Evolutionary conservation across 2,888 invertebrate genomes (phyloP).

Genomic region (Apamea monoglypha): DNA sequence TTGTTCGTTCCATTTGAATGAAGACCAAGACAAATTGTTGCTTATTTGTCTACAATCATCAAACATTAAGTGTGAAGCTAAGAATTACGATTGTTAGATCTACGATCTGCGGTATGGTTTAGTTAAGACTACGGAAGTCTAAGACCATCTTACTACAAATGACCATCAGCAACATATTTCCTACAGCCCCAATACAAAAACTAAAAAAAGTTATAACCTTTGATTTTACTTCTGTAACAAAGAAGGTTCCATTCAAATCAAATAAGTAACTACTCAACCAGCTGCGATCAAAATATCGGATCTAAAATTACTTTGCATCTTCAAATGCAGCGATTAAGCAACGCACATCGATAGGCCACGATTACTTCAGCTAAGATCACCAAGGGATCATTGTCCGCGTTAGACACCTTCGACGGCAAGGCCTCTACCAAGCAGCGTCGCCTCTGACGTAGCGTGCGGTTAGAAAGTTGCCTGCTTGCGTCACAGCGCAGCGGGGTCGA

Average conservation of each 20-base stretch:
- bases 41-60: background rate
- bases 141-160: slow-evolving; percentile 28
- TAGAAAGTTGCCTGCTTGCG: slow-evolving; percentile 89
- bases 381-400: slow-evolving; percentile 71
- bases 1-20: slow-evolving; percentile 6
- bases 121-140: slow-evolving; percentile 15
- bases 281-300: slow-evolving; percentile 3
- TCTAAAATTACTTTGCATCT: slow-evolving; percentile 17
- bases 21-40: slow-evolving; percentile 2
- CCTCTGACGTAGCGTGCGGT: slow-evolving; percentile 84
- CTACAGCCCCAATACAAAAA: slow-evolving; percentile 2
- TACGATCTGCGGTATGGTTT: background rate
- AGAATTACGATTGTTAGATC: slow-evolving; percentile 8
- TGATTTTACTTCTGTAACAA: background rate
- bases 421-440: slow-evolving; percentile 82
- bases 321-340: slow-evolving; percentile 57
- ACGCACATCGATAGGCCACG: slow-evolving; percentile 51
- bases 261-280: slow-evolving; percentile 2
- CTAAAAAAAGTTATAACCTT: background rate
- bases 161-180: slow-evolving; percentile 16
- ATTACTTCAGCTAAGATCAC: slow-evolving; percentile 53
- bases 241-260: background rate
- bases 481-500: slow-evolving; percentile 85
- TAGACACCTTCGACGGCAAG: slow-evolving; percentile 68
- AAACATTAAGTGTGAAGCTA: background rate